Base-by-base conservation (phyloP, 2,888 invertebrate species). In the Philereme vetulata region DNA sequence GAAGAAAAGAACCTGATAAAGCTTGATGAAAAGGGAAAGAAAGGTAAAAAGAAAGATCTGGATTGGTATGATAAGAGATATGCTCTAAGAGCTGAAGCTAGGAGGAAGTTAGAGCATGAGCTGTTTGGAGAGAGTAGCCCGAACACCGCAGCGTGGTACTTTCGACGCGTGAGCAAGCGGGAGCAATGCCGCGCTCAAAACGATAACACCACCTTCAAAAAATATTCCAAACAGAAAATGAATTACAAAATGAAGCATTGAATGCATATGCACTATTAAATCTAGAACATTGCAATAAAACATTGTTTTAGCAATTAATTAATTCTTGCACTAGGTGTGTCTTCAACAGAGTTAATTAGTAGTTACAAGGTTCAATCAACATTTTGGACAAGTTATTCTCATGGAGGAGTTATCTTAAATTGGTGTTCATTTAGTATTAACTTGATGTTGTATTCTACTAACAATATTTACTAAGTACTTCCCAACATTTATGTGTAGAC, bases 81-180 rank as follows among this genome's bases (percentile, higher is more conserved):
- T 6, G 64, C 72, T 1, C 66, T 85, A 36, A 78, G 92, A 50
- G 82, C 77, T 5, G 86, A 89, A 60, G 88, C 90, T 48, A 81
- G 92, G 50, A 86, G 82, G 55, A 86, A 77, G 66, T 67, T 89
- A 4, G 86, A 90, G 65, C 75, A 80, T 44, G 90, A 87, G 56
- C 63, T 87, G 9, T 86, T 89, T 68, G 85, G 85, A 10, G 83
- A 85, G 36, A 77, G 72, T 10, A 80, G 74, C 43, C 74, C 79
- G 1, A 88, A 88, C 64, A 84, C 81, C 45, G 89, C 90, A 0
- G 82, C 84, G 1, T 92, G 93, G 93, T 92, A 93, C 68, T 92
- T 92, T 65, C 81, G 86, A 11, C 86, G 92, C 34, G 89, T 92
- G 92, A 84, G 86, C 53, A 82, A 82, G 59, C 82, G 93, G 5